Evolutionary conservation across 2,113 vertebrate genomes (phyloP).

Genomic region (Lontra canadensis): DNA sequence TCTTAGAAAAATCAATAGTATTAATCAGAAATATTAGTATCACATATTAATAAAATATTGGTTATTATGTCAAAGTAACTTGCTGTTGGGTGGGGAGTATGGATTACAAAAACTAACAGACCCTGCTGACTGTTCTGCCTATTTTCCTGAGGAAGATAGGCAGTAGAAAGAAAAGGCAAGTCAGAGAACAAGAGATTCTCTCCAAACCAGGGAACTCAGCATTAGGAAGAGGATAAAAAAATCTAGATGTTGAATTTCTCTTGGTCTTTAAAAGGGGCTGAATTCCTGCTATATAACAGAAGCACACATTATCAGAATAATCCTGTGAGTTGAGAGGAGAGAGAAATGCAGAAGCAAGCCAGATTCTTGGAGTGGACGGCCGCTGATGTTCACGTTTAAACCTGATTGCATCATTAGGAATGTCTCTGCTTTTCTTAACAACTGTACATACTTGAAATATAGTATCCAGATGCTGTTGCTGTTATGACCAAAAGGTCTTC

Average conservation of each 20-base stretch:
- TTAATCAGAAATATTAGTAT: not conserved
- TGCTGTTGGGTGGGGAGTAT: not conserved
- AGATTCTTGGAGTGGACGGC: not conserved
- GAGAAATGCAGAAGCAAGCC: conserved; percentile 26
- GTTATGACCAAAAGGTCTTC: not conserved
- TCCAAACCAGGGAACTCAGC: not conserved
- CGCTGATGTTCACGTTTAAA: not conserved
- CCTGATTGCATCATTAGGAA: not conserved
- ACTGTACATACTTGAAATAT: not conserved
- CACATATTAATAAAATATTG: not conserved
- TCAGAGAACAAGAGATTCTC: not conserved
- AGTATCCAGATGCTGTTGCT: not conserved
- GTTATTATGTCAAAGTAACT: not conserved
- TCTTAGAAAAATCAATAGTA: conserved; percentile 25
- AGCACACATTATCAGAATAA: not conserved
- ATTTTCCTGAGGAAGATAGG: not conserved
- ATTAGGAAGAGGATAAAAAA: not conserved
- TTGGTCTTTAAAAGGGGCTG: not conserved
- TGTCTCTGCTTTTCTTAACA: conserved; percentile 8
- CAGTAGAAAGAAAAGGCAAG: not conserved
- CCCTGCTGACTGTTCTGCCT: not conserved
- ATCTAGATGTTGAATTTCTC: not conserved
- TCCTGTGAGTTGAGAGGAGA: not conserved
- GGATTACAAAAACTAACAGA: not conserved
- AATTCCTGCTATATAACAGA: not conserved